Evolutionary conservation across 1,140 invertebrate genomes (phyloP).

Genomic region (Drosophila biarmipes): DNA sequence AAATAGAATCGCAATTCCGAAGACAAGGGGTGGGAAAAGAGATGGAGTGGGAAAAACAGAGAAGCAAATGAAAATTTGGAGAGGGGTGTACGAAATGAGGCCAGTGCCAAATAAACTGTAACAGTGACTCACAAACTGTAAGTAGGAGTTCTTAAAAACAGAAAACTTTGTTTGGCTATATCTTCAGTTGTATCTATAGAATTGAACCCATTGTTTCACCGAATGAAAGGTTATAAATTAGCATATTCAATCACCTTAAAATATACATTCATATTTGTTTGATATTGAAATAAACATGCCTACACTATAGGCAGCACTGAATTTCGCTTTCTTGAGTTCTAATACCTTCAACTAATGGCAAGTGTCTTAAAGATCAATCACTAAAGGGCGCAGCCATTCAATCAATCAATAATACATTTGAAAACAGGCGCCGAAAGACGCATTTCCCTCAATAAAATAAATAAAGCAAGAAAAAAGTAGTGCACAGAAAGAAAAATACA

Average conservation of each 20-base stretch:
- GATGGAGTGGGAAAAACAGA: not conserved
- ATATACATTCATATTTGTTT: too few relatives aligned
- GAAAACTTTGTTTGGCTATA: not conserved
- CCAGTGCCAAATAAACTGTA: constrained; percentile 9
- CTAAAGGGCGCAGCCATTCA: not conserved
- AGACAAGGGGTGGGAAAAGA: not conserved
- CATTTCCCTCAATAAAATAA: constrained; percentile 4
- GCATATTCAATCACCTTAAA: too few relatives aligned
- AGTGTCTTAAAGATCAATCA: constrained; percentile 13
- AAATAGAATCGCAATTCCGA: constrained; percentile 6
- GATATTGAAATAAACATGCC: not conserved
- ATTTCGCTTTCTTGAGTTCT: not conserved
- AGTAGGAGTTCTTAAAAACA: not conserved
- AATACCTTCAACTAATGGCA: not conserved
- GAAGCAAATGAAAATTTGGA: not conserved
- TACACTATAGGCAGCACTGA: not conserved
- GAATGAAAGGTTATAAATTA: not conserved
- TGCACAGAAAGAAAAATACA: constrained; percentile 3
- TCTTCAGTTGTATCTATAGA: not conserved
- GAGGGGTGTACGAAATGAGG: constrained; percentile 8
- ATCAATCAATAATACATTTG: constrained; percentile 9
- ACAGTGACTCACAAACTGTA: constrained; percentile 1
- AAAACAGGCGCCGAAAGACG: constrained; percentile 11
- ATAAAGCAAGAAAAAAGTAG: constrained; percentile 10
- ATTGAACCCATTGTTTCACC: not conserved